Conservation (phyloP, 92 coral and sea anemone genomes). For the Plumapathes pennacea region DNA sequence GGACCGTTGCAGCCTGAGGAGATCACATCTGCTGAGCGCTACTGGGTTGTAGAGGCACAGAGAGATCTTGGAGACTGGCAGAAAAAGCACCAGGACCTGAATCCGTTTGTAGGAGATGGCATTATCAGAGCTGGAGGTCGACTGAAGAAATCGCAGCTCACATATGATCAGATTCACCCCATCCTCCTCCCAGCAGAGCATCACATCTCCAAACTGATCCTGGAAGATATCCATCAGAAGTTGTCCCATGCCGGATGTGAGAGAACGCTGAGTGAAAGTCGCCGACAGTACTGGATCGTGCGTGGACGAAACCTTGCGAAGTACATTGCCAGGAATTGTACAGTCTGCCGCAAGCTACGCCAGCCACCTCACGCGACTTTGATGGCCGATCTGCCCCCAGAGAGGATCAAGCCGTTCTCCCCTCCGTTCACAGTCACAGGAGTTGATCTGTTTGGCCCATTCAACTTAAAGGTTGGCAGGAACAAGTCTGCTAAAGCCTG, state of each 20-base stretch:
- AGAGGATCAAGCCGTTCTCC: slow-evolving; percentile 22
- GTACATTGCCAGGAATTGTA: slow-evolving; percentile 9
- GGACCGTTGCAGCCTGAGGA: slow-evolving; percentile 23
- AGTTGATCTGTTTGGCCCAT: slow-evolving; percentile 51
- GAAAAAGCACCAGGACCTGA: slow-evolving; percentile 4
- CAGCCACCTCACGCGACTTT: slow-evolving; percentile 41
- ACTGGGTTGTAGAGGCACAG: slow-evolving; percentile 32
- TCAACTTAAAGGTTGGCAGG: slow-evolving; percentile 23
- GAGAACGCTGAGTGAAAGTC: slow-evolving; percentile 34
- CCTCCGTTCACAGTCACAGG: slow-evolving; percentile 52
- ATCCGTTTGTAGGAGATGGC: slow-evolving; percentile 35
- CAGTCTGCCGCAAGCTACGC: slow-evolving; percentile 34
- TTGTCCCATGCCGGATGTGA: slow-evolving; percentile 36
- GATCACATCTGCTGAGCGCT: slow-evolving; percentile 18
- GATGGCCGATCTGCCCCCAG: slow-evolving; percentile 53
- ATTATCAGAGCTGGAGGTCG: slow-evolving; percentile 49
- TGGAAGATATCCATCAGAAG: slow-evolving; percentile 11
- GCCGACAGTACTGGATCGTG: slow-evolving; percentile 27
- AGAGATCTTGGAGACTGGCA: slow-evolving; percentile 14
- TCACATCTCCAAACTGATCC: slow-evolving; percentile 34
- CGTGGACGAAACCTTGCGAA: slow-evolving; percentile 31
- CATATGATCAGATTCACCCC: slow-evolving; percentile 44
- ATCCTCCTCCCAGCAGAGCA: slow-evolving; percentile 36
- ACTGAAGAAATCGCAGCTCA: slow-evolving; percentile 15
- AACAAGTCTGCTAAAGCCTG: slow-evolving; percentile 12